These are phyloP conservation scores for Xenopus petersii DNA, from an alignment of 2,797 vertebrate genomes.

Conservation along the genomic window DNA sequence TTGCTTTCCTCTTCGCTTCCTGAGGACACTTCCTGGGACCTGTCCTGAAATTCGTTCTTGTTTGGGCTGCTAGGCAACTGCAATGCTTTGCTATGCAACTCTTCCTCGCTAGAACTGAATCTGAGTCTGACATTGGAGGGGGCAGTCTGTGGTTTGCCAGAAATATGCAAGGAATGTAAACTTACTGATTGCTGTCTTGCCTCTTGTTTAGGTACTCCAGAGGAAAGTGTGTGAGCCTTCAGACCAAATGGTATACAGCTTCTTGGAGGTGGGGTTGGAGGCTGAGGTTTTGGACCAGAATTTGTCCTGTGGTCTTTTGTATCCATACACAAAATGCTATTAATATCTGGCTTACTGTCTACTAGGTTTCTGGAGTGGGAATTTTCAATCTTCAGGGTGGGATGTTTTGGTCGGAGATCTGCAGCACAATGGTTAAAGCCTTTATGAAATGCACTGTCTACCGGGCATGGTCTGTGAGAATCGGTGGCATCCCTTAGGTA, in stretches of 20 bases:
- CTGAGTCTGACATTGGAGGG: slow-evolving; percentile 59
- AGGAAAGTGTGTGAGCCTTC: slow-evolving; percentile 65
- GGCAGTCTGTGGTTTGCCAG: slow-evolving; percentile 78
- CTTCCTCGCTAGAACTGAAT: slow-evolving; percentile 67
- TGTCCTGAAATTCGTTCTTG: slow-evolving; percentile 68
- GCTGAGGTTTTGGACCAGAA: slow-evolving; percentile 65
- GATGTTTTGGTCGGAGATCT: slow-evolving; percentile 8
- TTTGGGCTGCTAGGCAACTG: slow-evolving; percentile 53
- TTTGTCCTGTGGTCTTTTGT: slow-evolving; percentile 54
- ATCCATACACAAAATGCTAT: slow-evolving; percentile 29
- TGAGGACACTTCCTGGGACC: slow-evolving; percentile 67
- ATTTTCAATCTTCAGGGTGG: slow-evolving; percentile 9
- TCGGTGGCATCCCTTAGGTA: slow-evolving; percentile 28
- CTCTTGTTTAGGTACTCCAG: slow-evolving; percentile 65
- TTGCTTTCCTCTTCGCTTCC: slow-evolving; percentile 78
- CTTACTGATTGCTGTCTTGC: slow-evolving; percentile 75
- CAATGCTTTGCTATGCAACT: slow-evolving; percentile 53
- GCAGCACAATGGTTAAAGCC: slow-evolving; percentile 60
- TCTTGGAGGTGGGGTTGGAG: slow-evolving; percentile 69
- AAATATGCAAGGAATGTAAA: slow-evolving; percentile 97
- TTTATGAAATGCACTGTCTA: slow-evolving; percentile 11
- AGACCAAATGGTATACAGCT: slow-evolving; percentile 71
- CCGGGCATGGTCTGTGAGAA: slow-evolving; percentile 48
- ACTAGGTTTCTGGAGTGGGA: slow-evolving; percentile 1
- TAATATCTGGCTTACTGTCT: slow-evolving; percentile 5